Percentiles rank a stretch among this genome's conserved stretches.
phyloP scores from a whole-genome alignment of 1,140 invertebrate genomes.

The Octopus bimaculoides region DNA sequence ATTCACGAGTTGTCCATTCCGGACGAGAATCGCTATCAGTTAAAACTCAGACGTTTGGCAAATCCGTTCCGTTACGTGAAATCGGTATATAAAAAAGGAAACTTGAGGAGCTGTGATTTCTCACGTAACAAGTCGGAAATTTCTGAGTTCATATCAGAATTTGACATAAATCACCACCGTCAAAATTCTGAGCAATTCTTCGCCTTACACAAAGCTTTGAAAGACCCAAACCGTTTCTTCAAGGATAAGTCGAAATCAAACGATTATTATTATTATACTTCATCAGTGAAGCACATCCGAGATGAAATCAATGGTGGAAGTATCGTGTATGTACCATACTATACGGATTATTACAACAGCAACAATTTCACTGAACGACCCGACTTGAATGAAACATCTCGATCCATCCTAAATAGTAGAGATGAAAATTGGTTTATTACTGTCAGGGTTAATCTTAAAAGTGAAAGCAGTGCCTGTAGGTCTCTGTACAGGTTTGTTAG shows the following conservation, averaged over 20 bases:
- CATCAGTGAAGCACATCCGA: slow-evolving; percentile 11
- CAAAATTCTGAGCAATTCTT: not conserved
- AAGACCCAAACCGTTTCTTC: slow-evolving; percentile 14
- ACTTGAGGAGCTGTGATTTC: slow-evolving; percentile 24
- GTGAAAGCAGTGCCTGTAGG: no score
- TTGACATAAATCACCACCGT: not conserved
- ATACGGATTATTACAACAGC: not conserved
- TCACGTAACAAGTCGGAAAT: slow-evolving; percentile 21
- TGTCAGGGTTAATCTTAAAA: no score
- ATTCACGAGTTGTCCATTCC: slow-evolving; percentile 22
- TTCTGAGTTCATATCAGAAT: slow-evolving; percentile 23
- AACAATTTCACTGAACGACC: not conserved
- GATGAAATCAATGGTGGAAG: slow-evolving; percentile 13
- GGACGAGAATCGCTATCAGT: slow-evolving; percentile 6
- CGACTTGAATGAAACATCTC: not conserved
- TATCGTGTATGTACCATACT: slow-evolving; percentile 9
- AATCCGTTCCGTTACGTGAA: slow-evolving; percentile 23
- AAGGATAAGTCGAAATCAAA: slow-evolving; percentile 10
- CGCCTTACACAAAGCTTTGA: not conserved
- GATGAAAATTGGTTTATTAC: no score
- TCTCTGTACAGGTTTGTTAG: not conserved
- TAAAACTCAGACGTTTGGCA: slow-evolving; percentile 20
- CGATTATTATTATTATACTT: slow-evolving; percentile 14
- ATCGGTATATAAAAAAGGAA: slow-evolving; percentile 22
- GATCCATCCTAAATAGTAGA: not conserved